Base-by-base conservation (phyloP, 2,888 invertebrate genomes). In the Phorcus lineatus region DNA sequence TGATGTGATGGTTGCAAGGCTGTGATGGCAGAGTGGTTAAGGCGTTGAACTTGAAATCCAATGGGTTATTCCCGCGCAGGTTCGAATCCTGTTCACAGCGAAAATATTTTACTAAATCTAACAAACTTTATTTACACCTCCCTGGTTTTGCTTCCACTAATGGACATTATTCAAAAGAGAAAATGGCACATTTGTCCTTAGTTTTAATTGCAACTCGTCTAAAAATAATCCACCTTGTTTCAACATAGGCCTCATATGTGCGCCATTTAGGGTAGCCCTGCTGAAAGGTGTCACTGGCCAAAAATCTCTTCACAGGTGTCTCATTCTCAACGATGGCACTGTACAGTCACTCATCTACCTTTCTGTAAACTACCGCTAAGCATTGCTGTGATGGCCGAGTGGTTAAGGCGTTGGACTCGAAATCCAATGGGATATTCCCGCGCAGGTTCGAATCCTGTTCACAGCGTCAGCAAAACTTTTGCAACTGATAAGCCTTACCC, bases 361-460 rank as follows among this genome's bases (percentile, higher is more conserved):
- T 57, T 57, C n/a, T 57, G n/a, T 7, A 57, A n/a, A n/a, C 19
- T 57, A 2, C 7, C 7, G 36, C 7, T 36, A 36, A 36, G 36
- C 36, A 36, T 57, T n/a, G 19, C 62, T 77, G 77, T 62, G 77
- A 77, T 77, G 77, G 77, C 62, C 77, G 77, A 77, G 77, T 77
- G 77, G 77, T 77, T 77, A 77, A 77, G 77, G 77, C 77, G 77
- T 77, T 77, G 77, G 77, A 77, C 77, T 77, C 40, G 77, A 77
- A 77, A 77, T 77, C 77, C 77, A 77, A 77, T 77, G 77, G 77
- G 77, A n/a, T 77, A 53, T 77, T 36, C 77, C 77, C 77, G 77
- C 77, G 77, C 62, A 77, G 77, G 77, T 77, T 62, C 77, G 77
- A 55, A n/a, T n/a, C 54, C n/a, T 17, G 54, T 4, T 54, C 17